These are phyloP conservation scores for Gambusia affinis DNA, from an alignment of 2,113 vertebrate species.

Conservation along the genomic window DNA sequence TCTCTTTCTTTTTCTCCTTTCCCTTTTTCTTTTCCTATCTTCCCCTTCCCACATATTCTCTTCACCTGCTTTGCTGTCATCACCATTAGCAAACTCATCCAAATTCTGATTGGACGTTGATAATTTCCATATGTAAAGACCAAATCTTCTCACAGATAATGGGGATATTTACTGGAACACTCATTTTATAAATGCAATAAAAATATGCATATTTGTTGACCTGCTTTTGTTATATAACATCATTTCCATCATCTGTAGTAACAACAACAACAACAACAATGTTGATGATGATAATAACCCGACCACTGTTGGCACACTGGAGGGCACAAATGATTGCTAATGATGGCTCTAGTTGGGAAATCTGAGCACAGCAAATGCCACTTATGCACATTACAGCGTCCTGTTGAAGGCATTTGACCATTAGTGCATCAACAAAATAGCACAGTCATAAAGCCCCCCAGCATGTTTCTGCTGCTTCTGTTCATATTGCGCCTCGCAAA, in stretches of 20 bases:
- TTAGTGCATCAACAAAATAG: conserved; percentile 27
- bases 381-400: conserved; percentile 50
- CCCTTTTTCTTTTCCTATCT: background rate
- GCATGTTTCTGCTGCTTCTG: conserved; percentile 47
- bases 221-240: conserved; percentile 31
- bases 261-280: conserved; percentile 27
- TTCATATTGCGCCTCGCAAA: background rate
- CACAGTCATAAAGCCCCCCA: conserved; percentile 24
- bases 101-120: conserved; percentile 19
- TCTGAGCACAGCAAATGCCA: conserved; percentile 59
- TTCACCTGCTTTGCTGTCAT: conserved; percentile 1
- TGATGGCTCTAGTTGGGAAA: conserved; percentile 64
- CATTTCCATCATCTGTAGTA: conserved; percentile 42
- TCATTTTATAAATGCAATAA: conserved; percentile 39
- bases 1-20: background rate
- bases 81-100: conserved; percentile 18
- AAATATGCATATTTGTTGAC: conserved; percentile 39
- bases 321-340: conserved; percentile 62
- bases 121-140: background rate
- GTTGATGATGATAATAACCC: conserved; percentile 19
- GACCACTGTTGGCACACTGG: conserved; percentile 34
- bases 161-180: conserved; percentile 21
- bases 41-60: background rate
- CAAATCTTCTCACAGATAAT: conserved; percentile 3
- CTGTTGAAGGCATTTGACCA: conserved; percentile 35